phyloP scores from a whole-genome alignment of 2,113 vertebrate species.

The Salvelinus namaycush region DNA sequence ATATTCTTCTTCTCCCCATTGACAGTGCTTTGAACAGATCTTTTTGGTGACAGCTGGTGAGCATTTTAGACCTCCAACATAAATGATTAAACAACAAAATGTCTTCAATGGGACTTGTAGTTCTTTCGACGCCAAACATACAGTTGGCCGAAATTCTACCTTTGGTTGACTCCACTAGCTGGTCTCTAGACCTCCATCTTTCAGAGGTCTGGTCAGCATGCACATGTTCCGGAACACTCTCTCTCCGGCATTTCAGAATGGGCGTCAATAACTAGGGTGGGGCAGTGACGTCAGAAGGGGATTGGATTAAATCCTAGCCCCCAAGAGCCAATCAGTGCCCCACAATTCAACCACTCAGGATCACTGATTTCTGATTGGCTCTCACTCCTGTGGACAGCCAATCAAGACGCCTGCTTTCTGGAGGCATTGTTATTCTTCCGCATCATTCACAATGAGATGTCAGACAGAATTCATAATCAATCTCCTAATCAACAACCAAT shows the following conservation, averaged over 20 bases:
- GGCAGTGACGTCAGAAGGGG: slow-evolving; percentile 33
- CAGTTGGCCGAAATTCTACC: slow-evolving; percentile 59
- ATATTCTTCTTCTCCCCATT: background rate
- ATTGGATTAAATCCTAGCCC: slow-evolving; percentile 47
- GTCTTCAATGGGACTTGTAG: slow-evolving; percentile 15
- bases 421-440: slow-evolving; percentile 56
- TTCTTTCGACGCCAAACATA: slow-evolving; percentile 47
- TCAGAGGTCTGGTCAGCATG: slow-evolving; percentile 59
- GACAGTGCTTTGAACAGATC: slow-evolving; percentile 44
- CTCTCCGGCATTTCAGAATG: slow-evolving; percentile 37
- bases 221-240: slow-evolving; percentile 21
- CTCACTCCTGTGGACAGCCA: slow-evolving; percentile 47
- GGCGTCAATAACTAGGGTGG: slow-evolving; percentile 52
- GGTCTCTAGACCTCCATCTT: slow-evolving; percentile 57
- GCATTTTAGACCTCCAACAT: slow-evolving; percentile 37
- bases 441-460: slow-evolving; percentile 50
- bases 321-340: slow-evolving; percentile 49
- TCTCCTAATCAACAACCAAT: slow-evolving; percentile 29
- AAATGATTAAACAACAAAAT: slow-evolving; percentile 40
- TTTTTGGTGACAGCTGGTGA: slow-evolving; percentile 15
- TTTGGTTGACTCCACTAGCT: slow-evolving; percentile 64
- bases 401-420: slow-evolving; percentile 32
- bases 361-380: slow-evolving; percentile 38
- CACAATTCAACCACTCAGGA: slow-evolving; percentile 43
- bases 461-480: slow-evolving; percentile 44